Evolutionary conservation across 2,113 vertebrate species (phyloP), one percentile per base, ranked within the genome.

Genomic region (Eurystomus gularis): DNA sequence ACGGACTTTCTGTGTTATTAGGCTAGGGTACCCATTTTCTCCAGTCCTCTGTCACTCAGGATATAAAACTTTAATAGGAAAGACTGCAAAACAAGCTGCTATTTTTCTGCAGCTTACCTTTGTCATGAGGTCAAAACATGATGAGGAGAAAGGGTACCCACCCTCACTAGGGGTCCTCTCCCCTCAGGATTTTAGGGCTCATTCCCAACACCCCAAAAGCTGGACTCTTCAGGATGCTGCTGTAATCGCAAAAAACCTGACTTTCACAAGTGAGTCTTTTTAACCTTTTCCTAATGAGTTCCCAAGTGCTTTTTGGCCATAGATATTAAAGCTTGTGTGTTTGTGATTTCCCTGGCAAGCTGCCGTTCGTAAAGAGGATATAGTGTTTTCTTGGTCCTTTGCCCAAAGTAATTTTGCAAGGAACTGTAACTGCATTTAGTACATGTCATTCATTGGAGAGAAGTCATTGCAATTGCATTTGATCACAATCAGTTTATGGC

Each of bases 361-460:
- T 98, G 98, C 97, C 94, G 97, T 97, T 90, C 13, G 91, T 96
- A 97, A 98, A 98, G 96, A 98, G 97, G 91, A 98, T 98, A 97
- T 98, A 98, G 97, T 97, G 98, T 98, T 98, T 97, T 97, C 97
- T 98, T 98, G 98, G 98, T 98, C 93, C 86, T 97, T 95, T 98
- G 98, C 98, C 98, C 98, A 97, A 98, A 98, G 97, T 98, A 98
- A 98, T 98, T 98, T 98, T 97, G 94, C 96, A 97, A 97, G 97
- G 96, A 94, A 97, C 97, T 98, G 97, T 96, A 97, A 98, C 97
- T 97, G 95, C 96, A 95, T 97, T 98, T 97, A 97, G 97, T 97
- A 97, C 96, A 97, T 98, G 97, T 98, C 97, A 96, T 94, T 98
- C 98, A 97, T 82, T 98, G 97, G 97, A 98, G 95, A 97, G 93